Evolutionary conservation across 1,140 invertebrate species (phyloP).

Genomic region (Drosophila sp.): DNA sequence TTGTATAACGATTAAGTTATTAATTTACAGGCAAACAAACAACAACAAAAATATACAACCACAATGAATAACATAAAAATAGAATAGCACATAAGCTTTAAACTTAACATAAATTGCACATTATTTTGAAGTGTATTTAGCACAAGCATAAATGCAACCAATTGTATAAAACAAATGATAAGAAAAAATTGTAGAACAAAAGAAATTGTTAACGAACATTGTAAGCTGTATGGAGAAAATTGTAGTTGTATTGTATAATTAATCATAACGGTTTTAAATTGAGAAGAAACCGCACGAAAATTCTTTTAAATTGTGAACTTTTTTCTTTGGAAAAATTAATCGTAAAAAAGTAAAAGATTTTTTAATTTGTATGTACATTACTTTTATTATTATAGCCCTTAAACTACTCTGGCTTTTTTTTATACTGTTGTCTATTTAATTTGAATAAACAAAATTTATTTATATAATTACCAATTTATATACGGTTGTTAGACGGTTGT

Average conservation of each 20-base stretch:
- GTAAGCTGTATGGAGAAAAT: constrained; percentile 42
- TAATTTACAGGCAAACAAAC: constrained; percentile 72
- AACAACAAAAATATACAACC: constrained; percentile 45
- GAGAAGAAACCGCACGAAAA: constrained; percentile 59
- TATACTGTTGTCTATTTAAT: constrained; percentile 79
- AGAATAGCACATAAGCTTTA: constrained; percentile 70
- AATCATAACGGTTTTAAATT: constrained; percentile 66
- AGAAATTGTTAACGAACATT: constrained; percentile 36
- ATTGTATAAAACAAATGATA: constrained; percentile 60
- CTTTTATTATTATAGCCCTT: constrained; percentile 35
- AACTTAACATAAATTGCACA: constrained; percentile 72
- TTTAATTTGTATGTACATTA: constrained; percentile 80
- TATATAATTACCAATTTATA: constrained; percentile 37
- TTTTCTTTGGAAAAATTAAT: constrained; percentile 13
- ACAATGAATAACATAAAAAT: constrained; percentile 40
- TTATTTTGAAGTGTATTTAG: constrained; percentile 80
- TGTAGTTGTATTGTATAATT: constrained; percentile 78
- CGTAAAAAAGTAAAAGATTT: constrained; percentile 38
- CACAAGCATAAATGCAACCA: constrained; percentile 65
- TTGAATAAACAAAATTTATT: constrained; percentile 65
- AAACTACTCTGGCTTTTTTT: constrained; percentile 70
- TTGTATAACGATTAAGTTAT: constrained; percentile 69
- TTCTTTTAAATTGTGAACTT: constrained; percentile 76
- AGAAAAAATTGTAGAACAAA: constrained; percentile 32
- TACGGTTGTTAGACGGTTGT: constrained; percentile 28